These are phyloP conservation scores for Jaculus jaculus DNA, from an alignment of 2,113 vertebrate species.

Conservation along the genomic window DNA sequence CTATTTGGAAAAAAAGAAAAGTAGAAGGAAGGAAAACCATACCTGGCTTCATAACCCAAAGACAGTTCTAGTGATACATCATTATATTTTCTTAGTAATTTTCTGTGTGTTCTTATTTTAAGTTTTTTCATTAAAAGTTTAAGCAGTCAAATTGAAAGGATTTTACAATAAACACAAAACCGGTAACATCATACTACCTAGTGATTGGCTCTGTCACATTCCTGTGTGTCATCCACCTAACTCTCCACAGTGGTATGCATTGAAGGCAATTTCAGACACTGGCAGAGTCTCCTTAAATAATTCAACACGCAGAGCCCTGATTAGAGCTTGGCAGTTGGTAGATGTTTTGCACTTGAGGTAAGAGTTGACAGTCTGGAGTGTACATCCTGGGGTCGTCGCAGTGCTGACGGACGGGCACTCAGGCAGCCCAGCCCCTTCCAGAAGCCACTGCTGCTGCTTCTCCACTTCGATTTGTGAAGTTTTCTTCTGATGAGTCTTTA, in stretches of 20 bases:
- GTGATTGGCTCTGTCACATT: background rate
- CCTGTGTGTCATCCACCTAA: background rate
- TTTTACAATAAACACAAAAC: background rate
- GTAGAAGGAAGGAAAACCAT: background rate
- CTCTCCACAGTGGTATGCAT: background rate
- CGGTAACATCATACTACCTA: rapidly evolving
- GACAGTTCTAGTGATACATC: background rate
- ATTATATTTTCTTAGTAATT: background rate
- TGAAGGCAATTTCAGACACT: slow-evolving; percentile 1
- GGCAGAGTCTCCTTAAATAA: slow-evolving; percentile 21
- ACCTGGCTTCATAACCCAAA: background rate
- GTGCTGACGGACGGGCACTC: background rate
- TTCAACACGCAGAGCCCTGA: background rate
- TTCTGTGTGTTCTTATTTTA: slow-evolving; percentile 6
- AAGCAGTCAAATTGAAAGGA: background rate
- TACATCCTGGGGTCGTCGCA: background rate
- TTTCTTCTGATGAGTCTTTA: slow-evolving; percentile 1
- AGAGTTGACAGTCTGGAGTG: slow-evolving; percentile 10
- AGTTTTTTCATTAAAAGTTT: background rate
- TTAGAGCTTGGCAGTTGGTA: background rate
- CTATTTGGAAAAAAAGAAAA: background rate
- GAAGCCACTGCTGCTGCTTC: background rate
- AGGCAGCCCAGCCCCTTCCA: background rate
- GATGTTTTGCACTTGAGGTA: background rate
- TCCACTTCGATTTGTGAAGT: background rate